Percentiles rank a stretch among this genome's conserved stretches.
phyloP scores from a whole-genome alignment of 2,888 invertebrate species.

The Tetramorium bicarinatum region DNA sequence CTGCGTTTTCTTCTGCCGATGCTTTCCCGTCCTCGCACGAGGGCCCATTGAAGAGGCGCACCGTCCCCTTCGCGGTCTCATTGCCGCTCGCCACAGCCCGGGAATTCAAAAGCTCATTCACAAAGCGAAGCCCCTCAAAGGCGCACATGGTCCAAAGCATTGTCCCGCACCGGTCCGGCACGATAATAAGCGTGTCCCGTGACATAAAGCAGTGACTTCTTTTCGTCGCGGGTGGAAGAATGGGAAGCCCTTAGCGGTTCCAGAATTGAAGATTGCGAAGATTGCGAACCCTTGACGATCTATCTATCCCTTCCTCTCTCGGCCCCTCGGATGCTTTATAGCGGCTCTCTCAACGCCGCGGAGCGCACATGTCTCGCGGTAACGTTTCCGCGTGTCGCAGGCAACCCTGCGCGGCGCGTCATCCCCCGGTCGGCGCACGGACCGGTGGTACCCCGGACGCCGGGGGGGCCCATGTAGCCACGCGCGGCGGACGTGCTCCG shows the following conservation, averaged over 20 bases:
- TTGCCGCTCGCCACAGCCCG: constrained; percentile 9
- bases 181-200: not conserved
- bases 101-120: constrained; percentile 40
- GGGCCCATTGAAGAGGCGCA: constrained; percentile 3
- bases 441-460: not conserved
- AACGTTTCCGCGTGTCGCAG: not conserved
- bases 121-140: not conserved
- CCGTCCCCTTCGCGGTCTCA: constrained; percentile 1
- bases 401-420: not conserved
- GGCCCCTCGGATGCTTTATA: not conserved
- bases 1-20: constrained; percentile 7
- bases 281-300: not conserved
- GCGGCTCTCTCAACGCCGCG: not conserved
- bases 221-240: too few relatives aligned
- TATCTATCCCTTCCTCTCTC: not conserved
- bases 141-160: constrained; percentile 27
- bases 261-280: too few relatives aligned
- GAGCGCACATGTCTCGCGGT: constrained; percentile 30
- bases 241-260: not conserved
- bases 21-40: not conserved
- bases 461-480: not conserved
- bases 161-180: constrained; percentile 10
- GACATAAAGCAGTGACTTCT: not conserved
- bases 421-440: not conserved
- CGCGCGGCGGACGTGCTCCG: not conserved